A percentile compares a stretch with the other conserved stretches of the same genome.
phyloP scores from a whole-genome alignment of 2,113 vertebrate genomes.

The Hemibagrus wyckioides region DNA sequence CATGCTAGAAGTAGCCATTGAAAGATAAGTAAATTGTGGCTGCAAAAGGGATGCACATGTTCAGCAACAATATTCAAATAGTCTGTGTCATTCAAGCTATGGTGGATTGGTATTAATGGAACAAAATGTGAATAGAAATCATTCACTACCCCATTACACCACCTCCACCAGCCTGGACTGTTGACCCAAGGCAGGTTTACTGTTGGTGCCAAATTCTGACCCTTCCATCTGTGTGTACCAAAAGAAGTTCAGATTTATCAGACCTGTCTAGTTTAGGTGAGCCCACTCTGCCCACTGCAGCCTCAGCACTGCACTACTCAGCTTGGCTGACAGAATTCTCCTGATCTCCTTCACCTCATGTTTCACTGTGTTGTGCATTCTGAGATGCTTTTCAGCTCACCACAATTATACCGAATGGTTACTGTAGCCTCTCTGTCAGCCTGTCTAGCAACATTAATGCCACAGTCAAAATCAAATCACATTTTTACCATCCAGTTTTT shows the following conservation, averaged over 20 bases:
- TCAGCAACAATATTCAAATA: not conserved
- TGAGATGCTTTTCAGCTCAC: not conserved
- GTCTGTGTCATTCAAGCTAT: too few species aligned
- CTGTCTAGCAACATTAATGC: not conserved
- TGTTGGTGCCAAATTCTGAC: not conserved
- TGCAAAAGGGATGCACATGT: too few species aligned
- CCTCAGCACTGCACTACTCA: too few species aligned
- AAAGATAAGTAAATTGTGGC: not conserved
- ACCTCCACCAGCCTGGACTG: not conserved
- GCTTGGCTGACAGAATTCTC: too few species aligned
- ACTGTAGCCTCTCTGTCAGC: not conserved
- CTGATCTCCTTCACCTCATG: too few species aligned
- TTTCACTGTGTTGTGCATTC: not conserved
- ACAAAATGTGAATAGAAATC: not conserved
- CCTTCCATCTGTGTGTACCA: not conserved
- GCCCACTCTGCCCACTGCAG: too few species aligned
- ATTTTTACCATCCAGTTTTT: not conserved
- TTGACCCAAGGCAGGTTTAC: not conserved
- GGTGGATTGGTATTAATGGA: too few species aligned
- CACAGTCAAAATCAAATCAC: not conserved
- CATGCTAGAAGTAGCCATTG: not conserved
- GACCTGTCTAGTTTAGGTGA: not conserved
- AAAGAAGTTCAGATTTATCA: not conserved
- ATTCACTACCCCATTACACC: not conserved
- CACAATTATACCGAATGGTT: not conserved